phyloP scores from a whole-genome alignment of 2,113 vertebrate genomes.

The Macrotis lagotis region DNA sequence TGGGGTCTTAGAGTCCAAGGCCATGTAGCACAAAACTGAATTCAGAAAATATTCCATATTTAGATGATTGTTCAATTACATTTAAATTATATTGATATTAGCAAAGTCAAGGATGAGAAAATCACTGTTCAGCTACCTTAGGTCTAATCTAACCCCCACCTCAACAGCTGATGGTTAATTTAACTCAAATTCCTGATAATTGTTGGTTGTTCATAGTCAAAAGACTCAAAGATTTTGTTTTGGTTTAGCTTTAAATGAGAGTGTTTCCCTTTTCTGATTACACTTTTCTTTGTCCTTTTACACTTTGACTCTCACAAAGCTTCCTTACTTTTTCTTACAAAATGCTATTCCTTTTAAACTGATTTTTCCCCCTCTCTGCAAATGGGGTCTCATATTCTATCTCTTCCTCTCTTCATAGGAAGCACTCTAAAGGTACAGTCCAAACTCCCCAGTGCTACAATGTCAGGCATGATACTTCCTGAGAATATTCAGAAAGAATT shows the following conservation, averaged over 20 bases:
- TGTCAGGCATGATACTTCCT: conserved; percentile 18
- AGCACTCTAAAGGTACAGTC: conserved; percentile 24
- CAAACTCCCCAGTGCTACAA: conserved; percentile 43
- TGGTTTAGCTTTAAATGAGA: conserved; percentile 17
- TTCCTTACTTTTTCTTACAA: conserved; percentile 67
- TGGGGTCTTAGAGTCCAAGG: neutral
- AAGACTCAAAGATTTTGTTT: neutral
- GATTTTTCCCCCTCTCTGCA: conserved; percentile 5
- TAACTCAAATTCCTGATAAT: neutral
- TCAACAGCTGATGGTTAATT: neutral
- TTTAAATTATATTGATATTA: neutral
- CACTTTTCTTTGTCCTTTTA: conserved; percentile 9
- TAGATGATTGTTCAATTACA: neutral
- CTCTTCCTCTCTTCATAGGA: neutral
- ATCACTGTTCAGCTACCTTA: conserved; percentile 3
- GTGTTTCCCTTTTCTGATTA: conserved; percentile 66
- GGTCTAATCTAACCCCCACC: neutral
- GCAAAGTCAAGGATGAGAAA: neutral
- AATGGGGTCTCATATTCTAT: conserved; percentile 14
- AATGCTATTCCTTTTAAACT: conserved; percentile 50
- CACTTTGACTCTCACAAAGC: conserved; percentile 69
- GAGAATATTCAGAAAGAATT: conserved; percentile 30
- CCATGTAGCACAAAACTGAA: neutral
- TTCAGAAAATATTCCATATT: neutral
- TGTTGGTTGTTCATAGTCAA: neutral